Evolutionary conservation across 2,113 vertebrate species (phyloP).

Genomic region (Girardinichthys multiradiatus): DNA sequence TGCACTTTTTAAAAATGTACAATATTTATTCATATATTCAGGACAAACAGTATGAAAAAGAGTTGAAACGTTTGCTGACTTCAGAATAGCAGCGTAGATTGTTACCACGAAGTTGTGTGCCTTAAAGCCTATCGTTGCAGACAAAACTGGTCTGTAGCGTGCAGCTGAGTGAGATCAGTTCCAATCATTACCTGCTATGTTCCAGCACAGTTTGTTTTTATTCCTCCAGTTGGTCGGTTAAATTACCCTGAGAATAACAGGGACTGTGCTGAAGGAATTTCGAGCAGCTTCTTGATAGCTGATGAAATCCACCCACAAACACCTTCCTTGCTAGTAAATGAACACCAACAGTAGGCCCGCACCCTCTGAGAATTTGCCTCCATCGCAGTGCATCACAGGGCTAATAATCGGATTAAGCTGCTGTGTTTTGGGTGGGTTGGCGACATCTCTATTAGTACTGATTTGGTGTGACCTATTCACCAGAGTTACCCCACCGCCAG

Average conservation of each 20-base stretch:
- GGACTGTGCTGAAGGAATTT: constrained; percentile 57
- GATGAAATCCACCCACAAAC: constrained; percentile 32
- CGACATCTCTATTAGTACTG: constrained; percentile 65
- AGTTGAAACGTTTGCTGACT: not conserved
- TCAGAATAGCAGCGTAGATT: not conserved
- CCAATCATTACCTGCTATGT: constrained; percentile 52
- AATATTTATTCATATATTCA: not conserved
- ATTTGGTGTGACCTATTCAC: constrained; percentile 69
- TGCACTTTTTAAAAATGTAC: not conserved
- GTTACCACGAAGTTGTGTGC: not conserved
- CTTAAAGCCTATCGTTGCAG: constrained; percentile 20
- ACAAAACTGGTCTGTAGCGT: constrained; percentile 28
- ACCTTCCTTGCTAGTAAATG: not conserved
- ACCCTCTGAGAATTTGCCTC: not conserved
- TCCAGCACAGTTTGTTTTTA: constrained; percentile 47
- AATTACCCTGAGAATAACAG: constrained; percentile 68
- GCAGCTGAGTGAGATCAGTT: constrained; percentile 40
- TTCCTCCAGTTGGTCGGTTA: constrained; percentile 54
- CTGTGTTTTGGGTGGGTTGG: constrained; percentile 55
- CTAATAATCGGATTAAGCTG: constrained; percentile 69
- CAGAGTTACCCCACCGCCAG: constrained; percentile 43
- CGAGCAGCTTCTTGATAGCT: constrained; percentile 55
- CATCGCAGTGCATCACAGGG: constrained; percentile 43
- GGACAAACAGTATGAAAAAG: not conserved
- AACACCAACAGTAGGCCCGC: constrained; percentile 14